A percentile compares a stretch with the other conserved stretches of the same genome.
These are phyloP conservation scores for Sebastes glaucus DNA, from an alignment of 2,797 vertebrate species.

Conservation along the genomic window DNA sequence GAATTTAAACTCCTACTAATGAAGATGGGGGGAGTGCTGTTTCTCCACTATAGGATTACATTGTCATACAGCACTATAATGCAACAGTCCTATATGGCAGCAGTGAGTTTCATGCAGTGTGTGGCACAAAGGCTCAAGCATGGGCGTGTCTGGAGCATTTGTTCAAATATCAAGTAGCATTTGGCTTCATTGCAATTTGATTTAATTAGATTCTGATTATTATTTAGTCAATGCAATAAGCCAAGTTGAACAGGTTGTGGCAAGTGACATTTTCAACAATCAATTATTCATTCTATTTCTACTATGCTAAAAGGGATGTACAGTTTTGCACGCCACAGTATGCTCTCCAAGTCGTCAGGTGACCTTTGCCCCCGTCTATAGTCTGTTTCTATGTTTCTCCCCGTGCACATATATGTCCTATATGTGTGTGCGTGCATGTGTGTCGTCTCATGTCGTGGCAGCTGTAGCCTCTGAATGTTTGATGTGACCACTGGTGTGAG, in stretches of 20 bases:
- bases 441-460: conserved; percentile 46
- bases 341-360: neutral
- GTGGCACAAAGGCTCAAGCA: neutral
- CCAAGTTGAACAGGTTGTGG: neutral
- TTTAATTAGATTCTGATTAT: neutral
- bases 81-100: conserved; percentile 43
- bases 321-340: neutral
- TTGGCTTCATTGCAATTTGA: neutral
- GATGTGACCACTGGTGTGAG: conserved; percentile 71
- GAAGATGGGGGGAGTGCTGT: conserved; percentile 69
- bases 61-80: conserved; percentile 68
- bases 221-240: neutral
- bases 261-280: conserved; percentile 4
- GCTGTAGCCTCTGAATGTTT: conserved; percentile 69
- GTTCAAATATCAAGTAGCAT: neutral
- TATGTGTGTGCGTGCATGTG: neutral
- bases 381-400: conserved; percentile 2
- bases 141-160: neutral
- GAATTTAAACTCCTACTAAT: conserved; percentile 81
- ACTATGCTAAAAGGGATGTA: neutral
- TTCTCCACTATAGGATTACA: conserved; percentile 75
- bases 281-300: neutral
- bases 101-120: neutral
- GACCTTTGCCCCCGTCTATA: neutral
- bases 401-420: neutral